A percentile compares a stretch with the other conserved stretches of the same genome.
These are phyloP conservation scores for Neosilurus mollespiculum DNA, from an alignment of 2,797 vertebrate genomes.

Conservation along the genomic window DNA sequence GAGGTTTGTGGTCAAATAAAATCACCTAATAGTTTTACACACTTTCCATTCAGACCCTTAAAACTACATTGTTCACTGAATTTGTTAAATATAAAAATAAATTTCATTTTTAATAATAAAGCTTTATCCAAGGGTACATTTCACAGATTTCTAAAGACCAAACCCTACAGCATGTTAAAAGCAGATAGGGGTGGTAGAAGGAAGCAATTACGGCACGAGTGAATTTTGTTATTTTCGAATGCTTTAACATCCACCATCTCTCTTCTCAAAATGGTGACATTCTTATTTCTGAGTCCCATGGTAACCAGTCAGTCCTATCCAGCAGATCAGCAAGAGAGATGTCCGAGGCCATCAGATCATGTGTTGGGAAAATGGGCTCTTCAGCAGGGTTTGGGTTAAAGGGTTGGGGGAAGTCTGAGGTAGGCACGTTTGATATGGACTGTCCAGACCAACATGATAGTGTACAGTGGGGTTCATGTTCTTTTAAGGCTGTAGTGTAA, in stretches of 20 bases:
- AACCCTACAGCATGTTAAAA: not conserved
- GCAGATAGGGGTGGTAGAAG: not conserved
- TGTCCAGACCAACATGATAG: constrained; percentile 30
- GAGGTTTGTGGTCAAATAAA: constrained; percentile 13
- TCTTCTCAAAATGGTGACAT: constrained; percentile 27
- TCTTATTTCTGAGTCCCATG: constrained; percentile 34
- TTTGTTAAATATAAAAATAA: constrained; percentile 5
- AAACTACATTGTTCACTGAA: not conserved
- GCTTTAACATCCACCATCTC: not conserved
- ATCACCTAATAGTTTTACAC: not conserved
- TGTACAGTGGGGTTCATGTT: constrained; percentile 65
- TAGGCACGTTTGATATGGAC: constrained; percentile 27
- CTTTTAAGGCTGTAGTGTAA: constrained; percentile 61
- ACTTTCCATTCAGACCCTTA: not conserved
- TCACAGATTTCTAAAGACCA: not conserved
- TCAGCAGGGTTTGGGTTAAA: constrained; percentile 30
- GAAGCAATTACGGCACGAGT: not conserved
- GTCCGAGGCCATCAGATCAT: not conserved
- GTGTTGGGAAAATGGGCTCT: constrained; percentile 11
- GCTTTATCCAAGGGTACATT: not conserved
- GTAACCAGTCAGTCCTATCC: constrained; percentile 42
- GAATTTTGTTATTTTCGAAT: not conserved
- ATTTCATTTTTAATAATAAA: not conserved
- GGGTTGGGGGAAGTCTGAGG: constrained; percentile 7
- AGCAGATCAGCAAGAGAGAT: constrained; percentile 39